Evolutionary conservation across 92 coral and sea anemone species (phyloP), one percentile per base, ranked within the genome.

Genomic region (Actinostola sp.): DNA sequence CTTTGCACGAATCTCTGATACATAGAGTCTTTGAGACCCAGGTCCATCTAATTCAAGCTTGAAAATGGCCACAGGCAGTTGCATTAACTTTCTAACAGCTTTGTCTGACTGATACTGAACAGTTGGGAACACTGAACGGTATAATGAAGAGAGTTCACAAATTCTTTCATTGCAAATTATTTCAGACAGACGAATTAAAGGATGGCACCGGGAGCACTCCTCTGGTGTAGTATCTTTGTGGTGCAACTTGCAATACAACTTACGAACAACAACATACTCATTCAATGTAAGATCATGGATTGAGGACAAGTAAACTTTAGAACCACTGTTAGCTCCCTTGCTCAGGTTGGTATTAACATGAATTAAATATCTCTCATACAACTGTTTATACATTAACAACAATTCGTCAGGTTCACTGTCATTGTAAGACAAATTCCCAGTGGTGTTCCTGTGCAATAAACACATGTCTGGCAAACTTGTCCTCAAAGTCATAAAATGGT

Each of bases 21-120:
- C 83, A 72, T 50, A 80, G 31, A 80, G 80, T 38, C 54, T 29
- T 66, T 80, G 86, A 6, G 91, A 86, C 52, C 82, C 91, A 51
- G 82, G 82, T 2, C 86, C 91, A 26, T 75, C 67, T 2, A 68
- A 69, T 61, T 60, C 42, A 63, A 86, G 19, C 46, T 66, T 46
- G 33, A 86, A 52, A 23, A 85, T 79, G 9, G 66, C 79, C 17
- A 85, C 90, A 8, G 85, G 85, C 29, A 85, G 76, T 48, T 85
- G 90, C 80, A 81, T 63, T 26, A 81, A 59, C 65, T 26, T 81
- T 70, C 74, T 64, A 29, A 79, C 32, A 26, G 86, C 82, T 70
- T 85, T 79, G 34, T 85, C 82, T n/a, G 85, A 72, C 67, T 59
- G 79, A 54, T 78, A 72, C 70, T 68, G 33, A 73, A 81, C 71